Evolutionary conservation across 2,888 invertebrate genomes (phyloP), one percentile per base, ranked within the genome.

Genomic region (Scaptomyza cyrtandrae): DNA sequence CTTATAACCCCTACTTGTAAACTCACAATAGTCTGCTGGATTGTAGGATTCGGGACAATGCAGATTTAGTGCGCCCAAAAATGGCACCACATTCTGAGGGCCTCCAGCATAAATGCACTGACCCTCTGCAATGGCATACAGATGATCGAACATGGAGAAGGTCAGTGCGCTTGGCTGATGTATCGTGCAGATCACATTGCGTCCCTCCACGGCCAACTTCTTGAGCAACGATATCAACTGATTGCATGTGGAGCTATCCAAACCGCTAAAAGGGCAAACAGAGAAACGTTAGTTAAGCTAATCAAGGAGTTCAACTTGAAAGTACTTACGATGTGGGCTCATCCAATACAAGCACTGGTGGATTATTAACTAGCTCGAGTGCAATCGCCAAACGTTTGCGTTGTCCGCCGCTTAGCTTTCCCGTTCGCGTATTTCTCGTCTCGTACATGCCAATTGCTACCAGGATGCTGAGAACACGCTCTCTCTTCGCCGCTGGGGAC

Each of bases 321-420:
- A 19, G 3, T 41, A 49, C 67, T 81, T 93, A 97, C 97, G 97
- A 97, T 35, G 98, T 98, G 27, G 98, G 98, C 93, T 98, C 98
- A 91, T 98, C 98, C 77, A 98, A 95, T 91, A 98, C 97, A 95
- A 98, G 96, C 52, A 98, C 95, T 1, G 97, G 96, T 2, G 98
- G 98, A 92, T 98, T 97, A 91, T 95, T 97, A 77, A 98, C 95
- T 82, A 98, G 93, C 93, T 98, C 98, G 72, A 98, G 93, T 9
- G 98, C 98, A 74, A 98, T 97, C 1, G 98, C 96, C 53, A 98
- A 93, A 84, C 98, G 94, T 91, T 98, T 98, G 86, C 95, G 95
- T 92, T 98, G 97, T 0, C 98, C 98, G 9, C 98, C 98, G 13
- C 98, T 98, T 46, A 98, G 93, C 48, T 94, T 93, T 3, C 93